Evolutionary conservation across 2,797 vertebrate species (phyloP), one percentile per base, ranked within the genome.

Genomic region (Muscicapa comitata): DNA sequence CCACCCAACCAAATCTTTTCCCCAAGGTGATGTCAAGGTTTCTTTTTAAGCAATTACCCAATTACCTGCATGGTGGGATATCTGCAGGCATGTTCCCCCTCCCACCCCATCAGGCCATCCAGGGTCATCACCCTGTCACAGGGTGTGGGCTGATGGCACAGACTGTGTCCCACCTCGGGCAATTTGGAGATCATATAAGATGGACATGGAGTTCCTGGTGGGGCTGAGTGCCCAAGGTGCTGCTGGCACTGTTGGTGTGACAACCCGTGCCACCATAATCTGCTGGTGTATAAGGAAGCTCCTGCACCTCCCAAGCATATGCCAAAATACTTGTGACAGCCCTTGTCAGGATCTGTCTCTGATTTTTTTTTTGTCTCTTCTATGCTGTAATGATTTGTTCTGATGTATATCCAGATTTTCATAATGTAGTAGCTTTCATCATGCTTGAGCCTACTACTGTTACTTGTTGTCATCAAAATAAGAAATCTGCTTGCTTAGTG

Each of bases 191-290:
- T 72, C 11, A 2, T 37, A 19, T 8, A 61, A 75, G 13, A 21
- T 8, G 9, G 17, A 17, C 71, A n/a, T 3, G 2, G 47, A 18
- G n/a, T 38, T 95, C 24, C 51, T 82, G 50, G 7, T 75, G 48
- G 24, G 15, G 4, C 38, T 38, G 43, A 33, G 35, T 68, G n/a
- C 7, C 21, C 25, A 43, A 43, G 25, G 37, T 82, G 54, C 50
- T 79, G 51, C 63, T 79, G 43, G 11, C 38, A 14, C 21, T 70
- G 17, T 9, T 50, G 24, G 8, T 65, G 6, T 26, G 48, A 25
- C 0, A 0, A 33, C 17, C 10, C 0, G 0, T 2, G 3, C 38
- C 47, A 37, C 23, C 33, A 33, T 5, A 13, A 3, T 33, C 59
- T 65, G 25, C 29, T 4, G 0, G 11, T 73, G 31, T 73, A 13